A percentile compares a stretch with the other conserved stretches of the same genome.
These are phyloP conservation scores for Porites rus DNA, from an alignment of 92 coral and sea anemone species.

Conservation along the genomic window DNA sequence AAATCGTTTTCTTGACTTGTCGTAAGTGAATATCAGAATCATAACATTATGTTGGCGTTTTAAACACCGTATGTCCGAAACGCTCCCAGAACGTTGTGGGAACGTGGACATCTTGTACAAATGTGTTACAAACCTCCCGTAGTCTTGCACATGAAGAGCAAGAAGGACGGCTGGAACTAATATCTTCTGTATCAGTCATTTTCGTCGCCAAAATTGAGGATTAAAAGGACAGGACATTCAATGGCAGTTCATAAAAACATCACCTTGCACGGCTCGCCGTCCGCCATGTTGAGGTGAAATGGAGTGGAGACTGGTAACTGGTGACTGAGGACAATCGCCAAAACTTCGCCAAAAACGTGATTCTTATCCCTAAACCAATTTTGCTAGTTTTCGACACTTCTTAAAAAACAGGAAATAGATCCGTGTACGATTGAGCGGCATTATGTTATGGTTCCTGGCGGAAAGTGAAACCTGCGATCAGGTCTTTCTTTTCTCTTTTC, in stretches of 20 bases:
- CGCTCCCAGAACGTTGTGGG: background rate
- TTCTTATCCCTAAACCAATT: too few relatives aligned
- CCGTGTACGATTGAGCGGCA: too few relatives aligned
- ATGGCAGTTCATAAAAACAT: background rate
- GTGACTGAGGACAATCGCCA: background rate
- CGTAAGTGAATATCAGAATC: too few relatives aligned
- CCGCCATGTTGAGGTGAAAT: slow-evolving; percentile 33
- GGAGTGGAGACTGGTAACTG: slow-evolving; percentile 15
- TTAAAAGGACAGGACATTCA: background rate
- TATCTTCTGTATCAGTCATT: slow-evolving; percentile 3
- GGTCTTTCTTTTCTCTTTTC: too few relatives aligned
- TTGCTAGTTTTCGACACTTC: too few relatives aligned
- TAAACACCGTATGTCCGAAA: background rate
- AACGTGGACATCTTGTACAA: background rate
- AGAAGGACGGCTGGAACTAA: slow-evolving; percentile 4
- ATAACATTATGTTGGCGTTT: too few relatives aligned
- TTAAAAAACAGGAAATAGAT: too few relatives aligned
- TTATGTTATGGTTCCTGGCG: too few relatives aligned
- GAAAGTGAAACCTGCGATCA: too few relatives aligned
- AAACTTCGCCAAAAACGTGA: too few relatives aligned
- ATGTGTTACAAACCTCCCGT: slow-evolving; percentile 27
- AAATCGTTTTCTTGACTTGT: too few relatives aligned
- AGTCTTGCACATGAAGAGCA: slow-evolving; percentile 46
- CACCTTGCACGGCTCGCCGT: background rate
- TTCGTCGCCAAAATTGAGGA: background rate